These are phyloP conservation scores for Ciconia boyciana DNA, from an alignment of 2,113 vertebrate species.

Conservation along the genomic window DNA sequence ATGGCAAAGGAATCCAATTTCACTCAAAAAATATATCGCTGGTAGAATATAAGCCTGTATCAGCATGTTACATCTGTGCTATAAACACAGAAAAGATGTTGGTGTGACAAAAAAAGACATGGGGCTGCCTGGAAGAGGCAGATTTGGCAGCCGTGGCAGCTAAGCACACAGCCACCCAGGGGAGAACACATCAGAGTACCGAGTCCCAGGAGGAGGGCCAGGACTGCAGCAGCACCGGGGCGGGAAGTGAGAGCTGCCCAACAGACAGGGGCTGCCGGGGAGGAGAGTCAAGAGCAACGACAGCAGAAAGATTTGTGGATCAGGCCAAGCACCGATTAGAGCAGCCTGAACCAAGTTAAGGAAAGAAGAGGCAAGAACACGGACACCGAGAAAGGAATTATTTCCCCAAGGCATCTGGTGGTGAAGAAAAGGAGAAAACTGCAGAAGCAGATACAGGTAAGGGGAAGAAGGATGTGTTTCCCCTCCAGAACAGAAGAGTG, in stretches of 20 bases:
- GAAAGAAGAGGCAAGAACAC: background rate
- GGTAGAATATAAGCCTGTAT: background rate
- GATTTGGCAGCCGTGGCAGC: background rate
- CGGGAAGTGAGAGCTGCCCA: background rate
- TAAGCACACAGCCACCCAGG: background rate
- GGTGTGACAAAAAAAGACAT: background rate
- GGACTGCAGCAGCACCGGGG: background rate
- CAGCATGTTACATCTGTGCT: accelerated
- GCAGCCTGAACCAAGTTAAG: background rate
- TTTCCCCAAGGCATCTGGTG: background rate
- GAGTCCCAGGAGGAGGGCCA: background rate
- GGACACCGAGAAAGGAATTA: background rate
- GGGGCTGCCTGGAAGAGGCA: background rate
- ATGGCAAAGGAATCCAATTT: background rate
- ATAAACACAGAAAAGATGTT: too few species aligned
- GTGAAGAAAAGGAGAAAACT: background rate
- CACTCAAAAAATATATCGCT: background rate
- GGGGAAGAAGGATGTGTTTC: background rate
- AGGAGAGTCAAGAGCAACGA: background rate
- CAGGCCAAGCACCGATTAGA: background rate
- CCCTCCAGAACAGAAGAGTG: background rate
- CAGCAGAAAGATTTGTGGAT: background rate
- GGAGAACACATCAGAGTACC: background rate
- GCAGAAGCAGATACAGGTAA: background rate
- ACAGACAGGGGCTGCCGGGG: background rate